These are phyloP conservation scores for Microplitis mediator DNA, from an alignment of 1,140 invertebrate genomes.

Conservation along the genomic window DNA sequence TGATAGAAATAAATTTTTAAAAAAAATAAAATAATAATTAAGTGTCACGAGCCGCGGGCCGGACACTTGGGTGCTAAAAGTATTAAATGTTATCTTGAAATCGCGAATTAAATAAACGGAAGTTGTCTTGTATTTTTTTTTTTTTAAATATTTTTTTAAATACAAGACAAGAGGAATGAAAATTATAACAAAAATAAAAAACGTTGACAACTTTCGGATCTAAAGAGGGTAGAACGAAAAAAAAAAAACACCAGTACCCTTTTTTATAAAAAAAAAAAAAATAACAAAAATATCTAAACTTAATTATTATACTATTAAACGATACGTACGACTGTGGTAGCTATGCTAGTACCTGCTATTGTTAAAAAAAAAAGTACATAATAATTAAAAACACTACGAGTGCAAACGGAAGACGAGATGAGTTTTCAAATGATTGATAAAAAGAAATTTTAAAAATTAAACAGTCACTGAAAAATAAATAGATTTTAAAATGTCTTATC, in stretches of 20 bases:
- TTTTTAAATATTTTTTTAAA: no score
- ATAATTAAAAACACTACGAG: constrained; percentile 11
- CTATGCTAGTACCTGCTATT: constrained; percentile 65
- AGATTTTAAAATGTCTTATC: not conserved
- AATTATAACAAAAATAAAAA: constrained; percentile 8
- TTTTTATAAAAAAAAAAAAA: constrained; percentile 32
- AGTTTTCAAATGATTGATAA: not conserved
- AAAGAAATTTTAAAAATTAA: not conserved
- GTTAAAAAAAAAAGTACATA: constrained; percentile 50
- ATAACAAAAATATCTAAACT: constrained; percentile 50
- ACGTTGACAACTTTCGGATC: constrained; percentile 18
- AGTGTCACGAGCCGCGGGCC: constrained; percentile 44
- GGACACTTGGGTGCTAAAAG: constrained; percentile 54
- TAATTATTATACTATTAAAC: constrained; percentile 59
- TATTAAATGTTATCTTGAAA: constrained; percentile 45
- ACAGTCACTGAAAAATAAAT: not conserved
- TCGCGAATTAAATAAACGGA: constrained; percentile 23
- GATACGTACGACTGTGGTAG: constrained; percentile 64
- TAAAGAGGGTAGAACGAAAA: constrained; percentile 6
- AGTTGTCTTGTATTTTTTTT: not conserved
- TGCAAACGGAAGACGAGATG: not conserved
- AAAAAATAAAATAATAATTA: not conserved
- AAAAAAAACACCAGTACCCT: constrained; percentile 30
- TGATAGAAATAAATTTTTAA: not conserved
- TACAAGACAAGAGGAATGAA: not conserved